Evolutionary conservation across 2,888 invertebrate species (phyloP).

Genomic region (Heteropelma amictum): DNA sequence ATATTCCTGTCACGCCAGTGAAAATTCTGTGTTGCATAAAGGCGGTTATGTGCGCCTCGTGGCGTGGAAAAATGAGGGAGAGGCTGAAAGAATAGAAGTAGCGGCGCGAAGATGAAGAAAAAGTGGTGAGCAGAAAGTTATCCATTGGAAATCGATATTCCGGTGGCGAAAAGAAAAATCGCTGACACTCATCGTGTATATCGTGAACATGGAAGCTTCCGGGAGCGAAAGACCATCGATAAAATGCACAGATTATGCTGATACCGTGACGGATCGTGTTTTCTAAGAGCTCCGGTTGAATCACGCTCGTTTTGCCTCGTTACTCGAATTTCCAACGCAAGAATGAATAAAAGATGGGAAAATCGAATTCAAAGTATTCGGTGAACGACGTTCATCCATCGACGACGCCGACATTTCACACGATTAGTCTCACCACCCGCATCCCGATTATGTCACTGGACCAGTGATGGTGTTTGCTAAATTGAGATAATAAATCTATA

Average conservation of each 20-base stretch:
- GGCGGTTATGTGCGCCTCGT: too few species aligned
- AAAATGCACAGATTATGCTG: background rate
- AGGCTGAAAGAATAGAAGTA: background rate
- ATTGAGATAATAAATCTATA: too few species aligned
- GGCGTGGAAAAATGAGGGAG: background rate
- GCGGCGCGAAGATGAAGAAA: constrained; percentile 6
- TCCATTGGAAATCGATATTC: constrained; percentile 42
- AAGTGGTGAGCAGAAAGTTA: constrained; percentile 39
- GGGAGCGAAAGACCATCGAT: background rate
- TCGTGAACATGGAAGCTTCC: background rate
- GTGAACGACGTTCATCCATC: too few species aligned
- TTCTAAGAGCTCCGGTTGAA: constrained; percentile 23
- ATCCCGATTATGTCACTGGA: too few species aligned
- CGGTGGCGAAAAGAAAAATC: constrained; percentile 44
- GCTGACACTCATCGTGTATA: constrained; percentile 24
- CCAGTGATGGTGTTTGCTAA: too few species aligned
- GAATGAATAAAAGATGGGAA: background rate
- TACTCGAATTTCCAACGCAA: background rate
- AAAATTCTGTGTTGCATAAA: background rate
- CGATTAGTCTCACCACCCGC: too few species aligned
- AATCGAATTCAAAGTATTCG: constrained; percentile 14
- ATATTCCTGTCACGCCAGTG: constrained; percentile 6
- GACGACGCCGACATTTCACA: too few species aligned
- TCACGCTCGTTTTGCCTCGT: background rate
- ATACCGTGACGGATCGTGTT: constrained; percentile 30